Base-by-base conservation (phyloP, 2,888 invertebrate genomes). In the Anagyrus pseudococci region DNA sequence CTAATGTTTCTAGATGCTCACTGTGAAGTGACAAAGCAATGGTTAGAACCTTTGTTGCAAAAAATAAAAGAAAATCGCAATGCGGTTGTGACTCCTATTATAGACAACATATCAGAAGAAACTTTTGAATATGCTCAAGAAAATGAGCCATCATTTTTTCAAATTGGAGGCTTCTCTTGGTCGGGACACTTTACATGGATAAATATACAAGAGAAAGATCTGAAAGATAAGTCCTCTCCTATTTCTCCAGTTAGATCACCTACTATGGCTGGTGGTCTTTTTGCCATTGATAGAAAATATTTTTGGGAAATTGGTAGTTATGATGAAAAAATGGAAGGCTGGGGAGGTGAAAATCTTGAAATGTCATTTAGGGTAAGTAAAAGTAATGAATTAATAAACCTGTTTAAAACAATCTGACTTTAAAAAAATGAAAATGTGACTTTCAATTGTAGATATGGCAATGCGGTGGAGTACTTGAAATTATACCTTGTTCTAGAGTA, bases 221-320 rank as follows among this genome's bases (percentile, higher is more conserved):
- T 85, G 70, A 84, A 84, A 63, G 77, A 88, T 0, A 83, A 87
- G 13, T 84, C 86, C 2, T 85, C 85, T 1, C 82, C 84, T 33
- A 85, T 87, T 58, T 81, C 84, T 4, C 90, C 92, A 0, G 89
- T 90, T 0, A 88, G 86, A 72, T 92, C 96, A 0, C 98, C 98
- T 0, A 98, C 98, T 0, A 98, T 98, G 98, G 97, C 98, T n/a
- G 98, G 98, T 1, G 98, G 98, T 0, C 81, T 98, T 62, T 96
- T 98, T 83, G 98, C 97, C 0, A 96, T 96, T 56, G 90, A 94
- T 72, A 86, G 94, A 56, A 87, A 90, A 57, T 98, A 94, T 83
- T 98, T 96, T 83, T 98, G 96, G 93, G 92, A 97, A 81, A 82
- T 92, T 67, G 95, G 95, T n/a, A 92, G 94, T 3, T 98, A 98